Conservation (phyloP, 2,113 vertebrate species). For the Cryptomyrus ogoouensis region DNA sequence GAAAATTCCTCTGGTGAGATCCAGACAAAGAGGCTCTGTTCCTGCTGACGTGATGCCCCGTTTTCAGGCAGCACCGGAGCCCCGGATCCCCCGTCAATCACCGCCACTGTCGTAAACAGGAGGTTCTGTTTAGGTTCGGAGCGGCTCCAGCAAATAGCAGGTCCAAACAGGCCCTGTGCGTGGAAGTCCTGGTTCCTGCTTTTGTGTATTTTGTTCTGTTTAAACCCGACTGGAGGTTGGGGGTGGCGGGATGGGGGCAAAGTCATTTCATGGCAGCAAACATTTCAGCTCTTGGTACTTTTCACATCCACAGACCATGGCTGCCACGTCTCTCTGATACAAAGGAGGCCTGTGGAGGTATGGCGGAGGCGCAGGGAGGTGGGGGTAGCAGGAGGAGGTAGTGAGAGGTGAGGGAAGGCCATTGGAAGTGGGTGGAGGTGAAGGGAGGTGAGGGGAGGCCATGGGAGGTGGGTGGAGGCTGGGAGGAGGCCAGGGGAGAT, state of each 20-base stretch:
- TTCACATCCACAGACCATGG: neutral
- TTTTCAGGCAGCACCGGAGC: neutral
- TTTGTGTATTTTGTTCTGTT: constrained; percentile 51
- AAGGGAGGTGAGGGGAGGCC: neutral
- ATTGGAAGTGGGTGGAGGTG: neutral
- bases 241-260: constrained; percentile 21
- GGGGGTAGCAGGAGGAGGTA: neutral
- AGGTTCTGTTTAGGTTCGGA: constrained; percentile 31
- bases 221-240: neutral
- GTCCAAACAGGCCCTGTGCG: constrained; percentile 1
- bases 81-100: constrained; percentile 23
- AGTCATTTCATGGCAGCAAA: constrained; percentile 48
- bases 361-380: neutral
- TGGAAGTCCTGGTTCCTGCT: constrained; percentile 12
- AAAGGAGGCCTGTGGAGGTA: neutral
- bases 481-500: neutral
- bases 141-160: constrained; percentile 35
- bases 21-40: neutral
- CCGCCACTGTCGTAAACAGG: constrained; percentile 33
- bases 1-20: neutral
- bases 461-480: no score
- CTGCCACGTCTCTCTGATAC: neutral
- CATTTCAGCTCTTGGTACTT: constrained; percentile 50
- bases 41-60: neutral
- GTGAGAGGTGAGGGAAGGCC: neutral